Conservation (phyloP, 2,797 vertebrate species). For the Yasuhikotakia modesta region DNA sequence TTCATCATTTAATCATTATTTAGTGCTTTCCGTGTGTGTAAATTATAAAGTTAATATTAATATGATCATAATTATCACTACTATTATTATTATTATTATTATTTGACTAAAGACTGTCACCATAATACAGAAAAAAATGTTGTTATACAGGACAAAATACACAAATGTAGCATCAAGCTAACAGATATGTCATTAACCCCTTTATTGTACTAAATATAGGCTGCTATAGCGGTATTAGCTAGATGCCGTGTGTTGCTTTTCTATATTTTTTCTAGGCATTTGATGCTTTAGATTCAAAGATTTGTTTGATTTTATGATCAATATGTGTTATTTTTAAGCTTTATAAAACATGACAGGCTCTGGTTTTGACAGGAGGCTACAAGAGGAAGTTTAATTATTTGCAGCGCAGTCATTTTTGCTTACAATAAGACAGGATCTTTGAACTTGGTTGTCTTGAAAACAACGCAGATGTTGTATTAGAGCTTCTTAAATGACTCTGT, state of each 20-base stretch:
- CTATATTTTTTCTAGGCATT: no score
- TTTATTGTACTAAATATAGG: not conserved
- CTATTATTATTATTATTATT: no score
- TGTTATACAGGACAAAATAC: no score
- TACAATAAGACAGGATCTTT: conserved; percentile 40
- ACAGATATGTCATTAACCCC: no score
- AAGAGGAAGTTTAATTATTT: conserved; percentile 6
- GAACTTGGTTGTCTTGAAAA: conserved; percentile 68
- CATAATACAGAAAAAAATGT: no score
- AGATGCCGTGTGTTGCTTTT: no score
- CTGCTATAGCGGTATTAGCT: no score
- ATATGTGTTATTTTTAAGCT: not conserved
- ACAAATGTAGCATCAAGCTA: no score
- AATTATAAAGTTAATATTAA: no score
- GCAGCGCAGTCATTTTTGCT: conserved; percentile 27
- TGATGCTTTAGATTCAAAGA: not conserved
- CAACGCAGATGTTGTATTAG: conserved; percentile 63
- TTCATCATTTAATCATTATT: not conserved
- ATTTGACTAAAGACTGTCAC: no score
- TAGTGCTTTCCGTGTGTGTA: no score
- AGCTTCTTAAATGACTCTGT: conserved; percentile 68
- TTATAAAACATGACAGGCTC: conserved; percentile 10
- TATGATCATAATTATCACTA: no score
- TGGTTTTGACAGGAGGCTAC: not conserved
- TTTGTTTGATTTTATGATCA: not conserved